Conservation (phyloP, 2,113 vertebrate genomes). For the rat (Rattus norvegicus) region DNA sequence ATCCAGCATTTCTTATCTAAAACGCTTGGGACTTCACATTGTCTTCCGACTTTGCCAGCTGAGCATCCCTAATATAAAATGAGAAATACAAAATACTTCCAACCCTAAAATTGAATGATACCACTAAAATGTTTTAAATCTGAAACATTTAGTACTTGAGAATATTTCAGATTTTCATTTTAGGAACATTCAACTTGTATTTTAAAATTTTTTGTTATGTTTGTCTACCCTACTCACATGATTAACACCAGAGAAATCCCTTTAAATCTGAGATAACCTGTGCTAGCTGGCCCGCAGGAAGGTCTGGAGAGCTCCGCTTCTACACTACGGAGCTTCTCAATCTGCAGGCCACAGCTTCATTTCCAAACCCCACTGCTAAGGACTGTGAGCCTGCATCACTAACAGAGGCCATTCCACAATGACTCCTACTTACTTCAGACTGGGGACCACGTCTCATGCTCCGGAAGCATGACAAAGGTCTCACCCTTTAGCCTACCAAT, state of each 20-base stretch:
- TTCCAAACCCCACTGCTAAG: conserved; percentile 18
- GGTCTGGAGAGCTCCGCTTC: neutral
- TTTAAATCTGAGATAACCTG: neutral
- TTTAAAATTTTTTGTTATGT: neutral
- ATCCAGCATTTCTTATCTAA: neutral
- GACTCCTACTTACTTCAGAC: neutral
- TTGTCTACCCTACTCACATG: neutral
- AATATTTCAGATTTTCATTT: conserved; percentile 16
- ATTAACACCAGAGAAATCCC: conserved; percentile 26
- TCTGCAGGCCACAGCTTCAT: neutral
- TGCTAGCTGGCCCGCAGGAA: neutral
- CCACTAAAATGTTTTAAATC: neutral
- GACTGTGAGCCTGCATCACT: neutral
- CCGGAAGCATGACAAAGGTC: neutral
- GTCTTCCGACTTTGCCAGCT: neutral
- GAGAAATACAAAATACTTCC: neutral
- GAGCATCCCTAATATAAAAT: neutral
- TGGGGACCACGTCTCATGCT: neutral
- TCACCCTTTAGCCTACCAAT: neutral
- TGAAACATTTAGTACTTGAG: neutral
- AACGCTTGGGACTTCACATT: neutral
- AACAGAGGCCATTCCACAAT: conserved; percentile 23
- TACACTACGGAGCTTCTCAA: neutral
- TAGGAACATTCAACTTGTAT: neutral
- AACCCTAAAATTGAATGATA: neutral